Percentiles rank a stretch among this genome's conserved stretches.
Conservation (phyloP, 2,888 invertebrate genomes). For the Tenthredo notha region DNA sequence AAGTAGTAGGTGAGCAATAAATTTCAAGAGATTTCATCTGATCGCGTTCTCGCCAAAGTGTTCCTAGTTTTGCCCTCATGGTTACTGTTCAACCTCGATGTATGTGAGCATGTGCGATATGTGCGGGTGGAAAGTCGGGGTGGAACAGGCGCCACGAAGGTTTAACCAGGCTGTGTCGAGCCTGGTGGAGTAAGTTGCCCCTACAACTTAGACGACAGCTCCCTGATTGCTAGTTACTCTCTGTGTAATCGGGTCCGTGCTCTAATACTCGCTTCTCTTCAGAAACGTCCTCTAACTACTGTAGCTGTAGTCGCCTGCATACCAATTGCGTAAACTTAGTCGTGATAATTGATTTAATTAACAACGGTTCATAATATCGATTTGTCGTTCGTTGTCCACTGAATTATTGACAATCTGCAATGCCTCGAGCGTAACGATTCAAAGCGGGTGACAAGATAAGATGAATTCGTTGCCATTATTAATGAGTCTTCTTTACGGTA, state of each 20-base stretch:
- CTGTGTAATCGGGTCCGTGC: slow-evolving; percentile 69
- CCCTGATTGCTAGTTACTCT: slow-evolving; percentile 73
- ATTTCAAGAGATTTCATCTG: slow-evolving; percentile 47
- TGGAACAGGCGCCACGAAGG: slow-evolving; percentile 34
- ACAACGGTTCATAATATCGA: slow-evolving; percentile 68
- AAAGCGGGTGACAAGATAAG: neutral
- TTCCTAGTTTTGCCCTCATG: slow-evolving; percentile 44
- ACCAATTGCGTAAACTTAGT: slow-evolving; percentile 65
- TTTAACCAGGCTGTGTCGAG: slow-evolving; percentile 51
- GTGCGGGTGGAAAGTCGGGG: slow-evolving; percentile 14
- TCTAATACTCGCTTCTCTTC: slow-evolving; percentile 48
- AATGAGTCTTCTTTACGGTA: neutral
- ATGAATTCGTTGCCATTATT: neutral
- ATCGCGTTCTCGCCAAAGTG: slow-evolving; percentile 42
- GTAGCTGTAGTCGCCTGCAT: slow-evolving; percentile 59
- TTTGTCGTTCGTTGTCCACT: slow-evolving; percentile 62
- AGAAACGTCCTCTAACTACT: neutral
- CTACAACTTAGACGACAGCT: slow-evolving; percentile 71
- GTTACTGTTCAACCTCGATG: neutral
- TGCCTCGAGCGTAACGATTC: neutral
- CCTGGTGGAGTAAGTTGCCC: slow-evolving; percentile 66
- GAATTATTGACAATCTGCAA: slow-evolving; percentile 63
- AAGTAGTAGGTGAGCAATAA: slow-evolving; percentile 45
- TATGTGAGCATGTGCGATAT: neutral
- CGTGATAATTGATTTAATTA: slow-evolving; percentile 71